Evolutionary conservation across 2,113 vertebrate species (phyloP), one percentile per base, ranked within the genome.

Genomic region (Paratilapia polleni): DNA sequence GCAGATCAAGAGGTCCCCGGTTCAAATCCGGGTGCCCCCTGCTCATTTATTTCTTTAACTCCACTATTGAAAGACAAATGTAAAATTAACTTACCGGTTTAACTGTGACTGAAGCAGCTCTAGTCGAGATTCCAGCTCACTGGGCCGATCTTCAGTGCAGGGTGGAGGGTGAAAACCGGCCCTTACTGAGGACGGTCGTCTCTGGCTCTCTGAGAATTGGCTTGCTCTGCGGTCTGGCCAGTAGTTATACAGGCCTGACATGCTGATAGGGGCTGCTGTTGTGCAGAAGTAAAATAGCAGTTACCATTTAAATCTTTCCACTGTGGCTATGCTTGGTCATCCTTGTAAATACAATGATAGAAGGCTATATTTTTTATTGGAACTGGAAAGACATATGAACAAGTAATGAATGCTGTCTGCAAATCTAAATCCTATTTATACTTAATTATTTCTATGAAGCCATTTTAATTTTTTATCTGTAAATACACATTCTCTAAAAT

Each of bases 31-130:
- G 94, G 94, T 97, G 96, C 96, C 95, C 96, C 96, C 97, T 97
- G 2, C 4, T 54, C 85, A 1, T 19, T 26, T 34, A 22, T 17
- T 9, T 64, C 13, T 74, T 57, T 75, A 1, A 82, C 8, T 74
- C 19, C 2, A 9, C 4, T 2, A 8, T 2, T 20, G 3, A 1
- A 20, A 9, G 7, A 4, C 8, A 9, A 12, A 63, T 0, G 2
- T 7, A 31, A 57, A 47, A 20, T 2, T 0, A 1, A 2, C 56
- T 13, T 58, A 98, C 98, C 98, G 96, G 94, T 97, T 97, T 76
- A 99, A 94, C 90, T 99, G 98, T 3, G 96, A 95, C 93, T 99
- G 98, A 81, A 99, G 96, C 59, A 97, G 94, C 87, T 99, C 97
- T 77, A 99, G 94, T 66, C 98, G 96, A 81, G 96, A 95, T 85